These are phyloP conservation scores for Podarcis raffonei DNA, from an alignment of 2,113 vertebrate genomes.

Conservation along the genomic window DNA sequence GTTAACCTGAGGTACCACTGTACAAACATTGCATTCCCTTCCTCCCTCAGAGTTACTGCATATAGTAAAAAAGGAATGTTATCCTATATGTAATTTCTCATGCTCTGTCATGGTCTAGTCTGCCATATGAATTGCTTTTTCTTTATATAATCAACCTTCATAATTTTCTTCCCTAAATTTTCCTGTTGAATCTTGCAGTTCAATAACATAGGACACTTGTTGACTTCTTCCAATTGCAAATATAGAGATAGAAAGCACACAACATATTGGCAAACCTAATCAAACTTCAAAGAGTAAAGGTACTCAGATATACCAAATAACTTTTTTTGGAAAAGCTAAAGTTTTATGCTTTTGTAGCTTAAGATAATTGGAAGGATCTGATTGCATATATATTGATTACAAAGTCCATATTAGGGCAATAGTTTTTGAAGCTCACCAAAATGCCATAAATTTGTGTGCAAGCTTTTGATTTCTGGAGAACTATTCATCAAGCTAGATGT, in stretches of 20 bases:
- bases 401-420: no score
- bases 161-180: background rate
- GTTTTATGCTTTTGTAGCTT: background rate
- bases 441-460: no score
- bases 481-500: no score
- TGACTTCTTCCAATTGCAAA: background rate
- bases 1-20: no score
- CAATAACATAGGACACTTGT: background rate
- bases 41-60: background rate
- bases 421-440: no score
- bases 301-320: background rate
- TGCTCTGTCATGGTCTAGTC: background rate
- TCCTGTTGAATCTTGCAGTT: background rate
- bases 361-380: background rate
- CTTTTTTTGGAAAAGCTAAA: background rate
- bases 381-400: background rate
- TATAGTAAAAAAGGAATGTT: background rate
- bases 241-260: background rate
- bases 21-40: background rate
- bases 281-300: background rate
- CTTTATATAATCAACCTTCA: background rate
- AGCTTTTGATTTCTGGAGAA: no score
- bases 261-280: background rate
- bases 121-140: background rate
- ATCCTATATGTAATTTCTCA: background rate